Evolutionary conservation across 2,113 vertebrate genomes (phyloP).

Genomic region (Microcebus tavaratra): DNA sequence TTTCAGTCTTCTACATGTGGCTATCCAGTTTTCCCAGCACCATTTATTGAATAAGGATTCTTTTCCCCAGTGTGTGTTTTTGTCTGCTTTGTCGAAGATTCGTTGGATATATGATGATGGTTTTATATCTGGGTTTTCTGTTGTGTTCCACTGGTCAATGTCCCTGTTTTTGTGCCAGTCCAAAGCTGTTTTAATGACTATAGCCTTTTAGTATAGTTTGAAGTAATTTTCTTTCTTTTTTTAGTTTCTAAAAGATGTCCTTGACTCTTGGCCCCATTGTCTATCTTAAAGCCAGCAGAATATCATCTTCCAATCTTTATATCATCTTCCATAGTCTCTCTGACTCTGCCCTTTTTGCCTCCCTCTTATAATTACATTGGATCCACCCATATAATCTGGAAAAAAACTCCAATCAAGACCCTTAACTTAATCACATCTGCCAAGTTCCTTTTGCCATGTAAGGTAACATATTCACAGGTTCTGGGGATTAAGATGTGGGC

Average conservation of each 20-base stretch:
- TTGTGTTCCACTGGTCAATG: too few relatives aligned
- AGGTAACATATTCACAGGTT: neutral
- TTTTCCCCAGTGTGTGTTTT: too few relatives aligned
- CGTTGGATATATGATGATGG: too few relatives aligned
- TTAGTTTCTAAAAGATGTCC: neutral
- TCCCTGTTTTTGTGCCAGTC: too few relatives aligned
- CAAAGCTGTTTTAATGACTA: too few relatives aligned
- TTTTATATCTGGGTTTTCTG: too few relatives aligned
- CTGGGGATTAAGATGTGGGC: neutral
- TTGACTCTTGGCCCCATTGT: neutral
- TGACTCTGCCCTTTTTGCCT: neutral
- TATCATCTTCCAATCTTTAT: neutral
- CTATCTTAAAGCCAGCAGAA: neutral
- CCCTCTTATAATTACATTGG: neutral
- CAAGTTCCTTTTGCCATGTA: neutral
- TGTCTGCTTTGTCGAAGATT: too few relatives aligned
- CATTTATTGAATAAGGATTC: too few relatives aligned
- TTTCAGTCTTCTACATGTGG: too few relatives aligned
- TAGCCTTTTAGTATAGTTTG: too few relatives aligned
- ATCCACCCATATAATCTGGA: neutral
- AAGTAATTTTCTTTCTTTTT: neutral
- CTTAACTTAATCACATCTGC: neutral
- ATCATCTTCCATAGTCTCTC: neutral
- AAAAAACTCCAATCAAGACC: neutral
- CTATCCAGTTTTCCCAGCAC: too few relatives aligned